Conservation (phyloP, 2,888 invertebrate genomes). For the Camponotus fellah region DNA sequence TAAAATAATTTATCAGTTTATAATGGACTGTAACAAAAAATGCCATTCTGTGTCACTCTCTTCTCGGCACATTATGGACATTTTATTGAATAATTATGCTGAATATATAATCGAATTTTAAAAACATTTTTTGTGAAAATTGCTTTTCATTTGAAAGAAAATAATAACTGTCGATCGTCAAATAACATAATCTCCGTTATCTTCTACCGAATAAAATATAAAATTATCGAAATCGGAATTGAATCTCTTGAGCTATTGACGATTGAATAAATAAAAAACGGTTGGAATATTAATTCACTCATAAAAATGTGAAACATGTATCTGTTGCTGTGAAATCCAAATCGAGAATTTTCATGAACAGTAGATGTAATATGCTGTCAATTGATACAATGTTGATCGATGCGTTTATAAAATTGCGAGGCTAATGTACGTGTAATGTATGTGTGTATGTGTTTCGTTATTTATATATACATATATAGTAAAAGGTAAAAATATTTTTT, state of each 20-base stretch:
- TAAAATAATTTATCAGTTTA: slow-evolving; percentile 19
- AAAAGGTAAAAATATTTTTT: slow-evolving; percentile 25
- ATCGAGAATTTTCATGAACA: slow-evolving; percentile 28
- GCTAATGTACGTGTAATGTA: slow-evolving; percentile 19
- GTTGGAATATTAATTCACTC: slow-evolving; percentile 26
- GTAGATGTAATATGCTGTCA: slow-evolving; percentile 14
- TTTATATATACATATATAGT: slow-evolving; percentile 11
- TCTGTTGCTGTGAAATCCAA: slow-evolving; percentile 19
- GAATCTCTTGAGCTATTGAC: slow-evolving; percentile 24
- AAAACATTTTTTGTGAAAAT: background rate
- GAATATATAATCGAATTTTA: background rate
- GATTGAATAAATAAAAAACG: slow-evolving; percentile 38
- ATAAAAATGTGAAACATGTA: slow-evolving; percentile 41
- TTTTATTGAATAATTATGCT: background rate
- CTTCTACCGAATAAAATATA: slow-evolving; percentile 22
- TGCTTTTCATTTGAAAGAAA: slow-evolving; percentile 3
- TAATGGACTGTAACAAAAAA: background rate
- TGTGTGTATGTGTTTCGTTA: background rate
- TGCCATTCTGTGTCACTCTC: background rate
- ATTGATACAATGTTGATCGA: slow-evolving; percentile 33
- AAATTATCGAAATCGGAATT: slow-evolving; percentile 32
- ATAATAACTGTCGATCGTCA: background rate
- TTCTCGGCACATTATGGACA: background rate
- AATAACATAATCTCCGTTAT: background rate
- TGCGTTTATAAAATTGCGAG: slow-evolving; percentile 21